These are phyloP conservation scores for Pristis pectinata DNA, from an alignment of 2,797 vertebrate species.

Conservation along the genomic window DNA sequence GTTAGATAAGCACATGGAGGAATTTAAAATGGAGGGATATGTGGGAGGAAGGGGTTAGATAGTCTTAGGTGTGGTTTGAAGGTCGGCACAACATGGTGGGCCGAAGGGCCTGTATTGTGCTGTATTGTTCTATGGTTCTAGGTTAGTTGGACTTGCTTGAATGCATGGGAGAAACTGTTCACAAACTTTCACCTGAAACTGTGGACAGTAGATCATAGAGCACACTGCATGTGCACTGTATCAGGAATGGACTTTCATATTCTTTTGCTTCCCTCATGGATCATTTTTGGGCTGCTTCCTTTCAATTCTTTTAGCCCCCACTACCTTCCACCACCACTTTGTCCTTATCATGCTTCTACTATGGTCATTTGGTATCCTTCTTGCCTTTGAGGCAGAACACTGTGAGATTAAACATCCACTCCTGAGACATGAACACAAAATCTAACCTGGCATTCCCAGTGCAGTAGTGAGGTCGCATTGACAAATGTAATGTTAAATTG, in stretches of 20 bases:
- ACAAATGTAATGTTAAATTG: background rate
- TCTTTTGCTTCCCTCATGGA: background rate
- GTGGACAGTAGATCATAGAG: background rate
- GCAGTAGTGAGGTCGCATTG: background rate
- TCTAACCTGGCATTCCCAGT: background rate
- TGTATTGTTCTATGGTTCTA: too few relatives aligned
- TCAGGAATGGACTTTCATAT: background rate
- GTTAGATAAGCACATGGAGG: too few relatives aligned
- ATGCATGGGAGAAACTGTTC: background rate
- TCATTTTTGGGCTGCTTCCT: background rate
- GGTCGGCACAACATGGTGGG: too few relatives aligned
- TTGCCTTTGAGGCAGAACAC: background rate
- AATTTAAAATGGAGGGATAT: too few relatives aligned
- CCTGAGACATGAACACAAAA: background rate
- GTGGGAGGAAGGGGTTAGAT: too few relatives aligned
- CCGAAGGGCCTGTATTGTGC: too few relatives aligned
- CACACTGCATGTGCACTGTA: background rate
- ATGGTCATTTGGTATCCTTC: background rate
- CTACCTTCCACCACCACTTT: background rate
- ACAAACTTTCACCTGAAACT: constrained; percentile 2
- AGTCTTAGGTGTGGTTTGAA: too few relatives aligned
- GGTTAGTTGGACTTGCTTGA: background rate
- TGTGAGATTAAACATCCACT: background rate
- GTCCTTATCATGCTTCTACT: background rate
- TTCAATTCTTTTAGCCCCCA: background rate